These are phyloP conservation scores for Parasteatoda lunata DNA, from an alignment of 2,888 invertebrate genomes.

Conservation along the genomic window DNA sequence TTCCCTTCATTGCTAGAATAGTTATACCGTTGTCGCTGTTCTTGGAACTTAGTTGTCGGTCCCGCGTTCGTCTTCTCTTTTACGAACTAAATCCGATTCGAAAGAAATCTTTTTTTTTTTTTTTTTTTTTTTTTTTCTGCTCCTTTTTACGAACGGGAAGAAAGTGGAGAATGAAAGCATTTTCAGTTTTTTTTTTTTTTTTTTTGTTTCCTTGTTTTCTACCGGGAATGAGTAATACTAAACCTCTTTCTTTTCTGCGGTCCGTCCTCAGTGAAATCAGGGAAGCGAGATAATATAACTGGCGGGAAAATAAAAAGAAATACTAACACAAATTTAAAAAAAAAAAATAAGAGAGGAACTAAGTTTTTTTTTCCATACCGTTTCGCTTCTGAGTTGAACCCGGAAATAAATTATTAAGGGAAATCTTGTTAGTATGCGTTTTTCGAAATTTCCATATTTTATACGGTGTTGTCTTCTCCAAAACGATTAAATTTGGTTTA, in stretches of 20 bases:
- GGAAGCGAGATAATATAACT: background rate
- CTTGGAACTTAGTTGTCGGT: background rate
- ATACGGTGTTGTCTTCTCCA: too few species aligned
- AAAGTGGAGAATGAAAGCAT: background rate
- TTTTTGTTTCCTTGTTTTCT: background rate
- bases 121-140: background rate
- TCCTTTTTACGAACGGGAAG: background rate
- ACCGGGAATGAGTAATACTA: background rate
- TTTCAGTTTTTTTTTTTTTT: background rate
- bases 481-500: too few species aligned
- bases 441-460: too few species aligned
- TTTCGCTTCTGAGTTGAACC: too few species aligned
- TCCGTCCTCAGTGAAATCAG: background rate
- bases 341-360: too few species aligned
- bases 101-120: background rate
- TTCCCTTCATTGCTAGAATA: slow-evolving; percentile 11
- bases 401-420: too few species aligned
- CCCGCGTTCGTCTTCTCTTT: background rate
- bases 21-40: background rate
- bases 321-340: too few species aligned
- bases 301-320: too few species aligned
- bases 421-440: too few species aligned
- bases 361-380: too few species aligned
- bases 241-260: background rate
- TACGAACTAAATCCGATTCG: background rate